phyloP scores from a whole-genome alignment of 2,113 vertebrate species.

The Actinemys pallida region DNA sequence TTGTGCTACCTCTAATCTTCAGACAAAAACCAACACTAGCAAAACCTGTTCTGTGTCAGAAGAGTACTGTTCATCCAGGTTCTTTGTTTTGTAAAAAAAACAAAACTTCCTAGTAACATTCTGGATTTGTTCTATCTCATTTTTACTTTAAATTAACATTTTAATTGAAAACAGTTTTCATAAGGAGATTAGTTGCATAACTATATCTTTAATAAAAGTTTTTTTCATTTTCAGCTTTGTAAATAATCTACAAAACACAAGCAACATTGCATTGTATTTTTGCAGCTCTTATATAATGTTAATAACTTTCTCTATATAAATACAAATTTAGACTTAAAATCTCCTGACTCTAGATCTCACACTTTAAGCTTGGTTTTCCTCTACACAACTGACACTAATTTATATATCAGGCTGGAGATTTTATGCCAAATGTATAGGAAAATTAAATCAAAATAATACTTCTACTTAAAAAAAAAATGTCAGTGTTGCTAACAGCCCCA shows the following conservation, averaged over 20 bases:
- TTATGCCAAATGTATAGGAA: background rate
- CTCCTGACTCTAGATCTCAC: background rate
- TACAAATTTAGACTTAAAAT: background rate
- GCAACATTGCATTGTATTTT: background rate
- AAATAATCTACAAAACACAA: background rate
- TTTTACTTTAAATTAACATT: conserved; percentile 13
- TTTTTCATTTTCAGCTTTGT: background rate
- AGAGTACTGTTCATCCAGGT: background rate
- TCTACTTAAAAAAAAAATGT: background rate
- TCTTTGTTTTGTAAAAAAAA: background rate
- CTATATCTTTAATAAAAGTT: background rate
- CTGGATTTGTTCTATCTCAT: background rate
- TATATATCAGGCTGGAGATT: background rate
- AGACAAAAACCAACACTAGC: background rate
- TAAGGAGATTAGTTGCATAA: background rate
- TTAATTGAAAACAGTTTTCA: background rate
- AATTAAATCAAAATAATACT: background rate
- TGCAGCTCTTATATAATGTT: background rate
- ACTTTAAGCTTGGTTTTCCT: background rate
- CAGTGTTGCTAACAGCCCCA: background rate
- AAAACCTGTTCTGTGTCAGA: background rate
- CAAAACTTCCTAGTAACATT: background rate
- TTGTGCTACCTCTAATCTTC: background rate
- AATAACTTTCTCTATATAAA: background rate
- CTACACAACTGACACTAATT: background rate